These are phyloP conservation scores for Gonatopus flavifemur DNA, from an alignment of 1,140 invertebrate species.

Conservation along the genomic window DNA sequence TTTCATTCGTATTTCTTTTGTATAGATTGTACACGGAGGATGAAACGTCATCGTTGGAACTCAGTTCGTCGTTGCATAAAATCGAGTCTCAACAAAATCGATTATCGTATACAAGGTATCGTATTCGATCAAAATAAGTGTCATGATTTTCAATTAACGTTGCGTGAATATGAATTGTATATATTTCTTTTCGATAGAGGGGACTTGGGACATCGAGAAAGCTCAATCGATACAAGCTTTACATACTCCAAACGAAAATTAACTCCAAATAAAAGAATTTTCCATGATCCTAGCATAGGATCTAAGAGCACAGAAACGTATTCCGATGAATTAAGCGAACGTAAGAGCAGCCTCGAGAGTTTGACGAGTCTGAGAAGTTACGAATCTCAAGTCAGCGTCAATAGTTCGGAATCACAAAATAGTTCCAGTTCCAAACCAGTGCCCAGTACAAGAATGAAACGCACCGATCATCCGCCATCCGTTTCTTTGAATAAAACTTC, in stretches of 20 bases:
- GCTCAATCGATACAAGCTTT: constrained; percentile 48
- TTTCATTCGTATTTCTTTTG: constrained; percentile 6
- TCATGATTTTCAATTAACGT: constrained; percentile 25
- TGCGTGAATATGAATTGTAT: background rate
- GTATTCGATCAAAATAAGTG: constrained; percentile 19
- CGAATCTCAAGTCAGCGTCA: constrained; percentile 55
- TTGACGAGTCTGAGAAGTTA: constrained; percentile 57
- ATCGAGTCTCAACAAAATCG: constrained; percentile 27
- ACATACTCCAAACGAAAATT: constrained; percentile 62
- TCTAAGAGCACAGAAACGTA: constrained; percentile 37
- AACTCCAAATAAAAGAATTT: constrained; percentile 54
- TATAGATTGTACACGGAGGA: constrained; percentile 11
- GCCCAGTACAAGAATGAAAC: constrained; percentile 47
- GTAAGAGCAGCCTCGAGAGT: constrained; percentile 62
- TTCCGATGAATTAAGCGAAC: constrained; percentile 42
- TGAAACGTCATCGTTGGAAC: constrained; percentile 18
- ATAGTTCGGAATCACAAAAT: constrained; percentile 53
- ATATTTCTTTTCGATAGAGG: constrained; percentile 40
- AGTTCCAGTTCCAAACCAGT: constrained; percentile 45
- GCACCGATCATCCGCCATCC: constrained; percentile 40
- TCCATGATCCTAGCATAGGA: constrained; percentile 41
- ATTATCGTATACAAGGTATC: constrained; percentile 17
- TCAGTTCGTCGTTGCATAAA: constrained; percentile 17
- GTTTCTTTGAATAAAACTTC: constrained; percentile 30
- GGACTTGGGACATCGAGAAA: constrained; percentile 58